These are phyloP conservation scores for Phymanthus crucifer DNA, from an alignment of 92 coral and sea anemone genomes.

Conservation along the genomic window DNA sequence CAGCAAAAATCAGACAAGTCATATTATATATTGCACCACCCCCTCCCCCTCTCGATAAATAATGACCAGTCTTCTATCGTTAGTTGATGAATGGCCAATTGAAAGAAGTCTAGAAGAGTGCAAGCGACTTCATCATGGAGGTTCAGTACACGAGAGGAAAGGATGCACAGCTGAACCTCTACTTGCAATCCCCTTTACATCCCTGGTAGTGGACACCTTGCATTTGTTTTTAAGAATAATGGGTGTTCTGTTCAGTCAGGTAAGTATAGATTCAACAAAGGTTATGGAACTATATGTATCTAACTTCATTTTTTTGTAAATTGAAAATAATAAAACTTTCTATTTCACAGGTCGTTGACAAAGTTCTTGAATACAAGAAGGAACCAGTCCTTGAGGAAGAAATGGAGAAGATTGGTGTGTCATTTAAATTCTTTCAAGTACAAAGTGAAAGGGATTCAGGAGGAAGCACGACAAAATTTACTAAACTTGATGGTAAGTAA, in stretches of 20 bases:
- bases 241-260: not conserved
- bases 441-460: not conserved
- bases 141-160: not conserved
- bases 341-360: not conserved
- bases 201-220: not conserved
- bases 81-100: not conserved
- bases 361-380: not conserved
- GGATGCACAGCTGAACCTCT: not conserved
- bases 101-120: not conserved
- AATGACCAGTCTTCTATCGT: no score
- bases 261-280: no score
- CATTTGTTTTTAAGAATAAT: not conserved
- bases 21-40: no score
- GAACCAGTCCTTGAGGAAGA: not conserved
- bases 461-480: not conserved
- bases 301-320: not conserved
- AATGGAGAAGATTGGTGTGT: not conserved
- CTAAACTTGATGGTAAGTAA: not conserved
- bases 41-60: no score
- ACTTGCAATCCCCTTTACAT: not conserved
- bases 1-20: no score
- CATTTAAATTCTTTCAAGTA: not conserved
- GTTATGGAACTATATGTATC: no score
- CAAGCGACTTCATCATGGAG: not conserved
- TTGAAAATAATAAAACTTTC: no score